Base-by-base conservation (phyloP, 1,140 invertebrate genomes). In the Octopus sinensis region DNA sequence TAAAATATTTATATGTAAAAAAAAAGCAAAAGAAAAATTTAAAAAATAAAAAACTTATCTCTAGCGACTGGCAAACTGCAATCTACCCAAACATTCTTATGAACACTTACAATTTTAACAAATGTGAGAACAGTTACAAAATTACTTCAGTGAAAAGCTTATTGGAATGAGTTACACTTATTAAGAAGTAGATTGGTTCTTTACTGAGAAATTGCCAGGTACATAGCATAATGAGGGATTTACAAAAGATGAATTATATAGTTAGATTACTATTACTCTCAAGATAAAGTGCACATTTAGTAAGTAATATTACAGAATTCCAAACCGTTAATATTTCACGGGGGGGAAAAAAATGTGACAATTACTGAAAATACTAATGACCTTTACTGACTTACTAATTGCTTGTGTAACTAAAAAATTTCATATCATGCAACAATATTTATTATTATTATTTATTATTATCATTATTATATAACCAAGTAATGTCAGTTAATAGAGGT, bases 31-130 rank as follows among this genome's bases (percentile, higher is more conserved):
- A 62, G 4, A 4, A 62, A 62, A 62, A 62, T 1, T 12, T 12
- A 62, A 62, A 62, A 62, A 62, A 62, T 2, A 2, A 62, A 62
- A 62, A 62, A 62, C 9, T 62, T 12, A 12, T 17, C 30, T 73
- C 17, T 23, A 73, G 13, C 4, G 30, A 73, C 68, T 23, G 13
- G 68, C 68, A 73, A 73, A 73, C 68, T 73, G 68, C 68, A 73
- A 73, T 73, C 68, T 73, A 73, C 68, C 68, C 68, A 73, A 73
- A 73, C 68, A 73, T 73, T 73, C 68, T 73, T 73, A 73, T 73
- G 68, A 73, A 73, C 68, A 73, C 68, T 73, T 73, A 23, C 17
- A 73, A 73, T n/a, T 73, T 73, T 73, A 73, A 73, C 7, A 73
- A 73, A 12, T 73, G 68, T 73, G 30, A 43, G 30, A 43, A 43